Conservation (phyloP, 2,888 invertebrate genomes). For the Eupithecia pulchellata region DNA sequence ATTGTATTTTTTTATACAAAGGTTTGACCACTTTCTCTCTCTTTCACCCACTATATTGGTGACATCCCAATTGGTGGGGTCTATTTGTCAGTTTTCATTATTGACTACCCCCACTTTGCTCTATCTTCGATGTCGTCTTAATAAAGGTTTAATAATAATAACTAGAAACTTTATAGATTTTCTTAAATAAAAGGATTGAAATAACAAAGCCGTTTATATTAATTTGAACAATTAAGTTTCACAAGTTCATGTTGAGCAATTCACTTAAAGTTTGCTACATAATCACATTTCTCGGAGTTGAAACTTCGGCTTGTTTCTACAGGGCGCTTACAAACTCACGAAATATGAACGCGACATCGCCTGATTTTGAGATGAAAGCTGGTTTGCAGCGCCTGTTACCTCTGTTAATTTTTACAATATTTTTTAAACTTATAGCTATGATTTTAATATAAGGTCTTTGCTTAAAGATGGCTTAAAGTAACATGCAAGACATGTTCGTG, state of each 20-base stretch:
- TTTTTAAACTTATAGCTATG: too few relatives aligned
- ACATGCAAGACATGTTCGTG: too few relatives aligned
- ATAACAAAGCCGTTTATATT: slow-evolving; percentile 66
- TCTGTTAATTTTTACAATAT: background rate
- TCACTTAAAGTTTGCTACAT: slow-evolving; percentile 76
- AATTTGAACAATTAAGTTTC: slow-evolving; percentile 74
- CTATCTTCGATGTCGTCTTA: too few relatives aligned
- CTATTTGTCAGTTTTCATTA: too few relatives aligned
- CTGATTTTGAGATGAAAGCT: slow-evolving; percentile 25
- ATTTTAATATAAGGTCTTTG: too few relatives aligned
- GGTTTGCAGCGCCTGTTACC: slow-evolving; percentile 34
- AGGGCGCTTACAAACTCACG: slow-evolving; percentile 50
- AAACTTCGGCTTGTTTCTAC: slow-evolving; percentile 61
- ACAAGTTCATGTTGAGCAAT: slow-evolving; percentile 76
- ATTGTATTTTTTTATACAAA: too few relatives aligned
- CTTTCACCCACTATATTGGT: too few relatives aligned
- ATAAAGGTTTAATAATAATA: too few relatives aligned
- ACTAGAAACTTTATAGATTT: background rate
- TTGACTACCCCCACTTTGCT: too few relatives aligned
- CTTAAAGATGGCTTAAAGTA: too few relatives aligned
- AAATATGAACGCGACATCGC: slow-evolving; percentile 56
- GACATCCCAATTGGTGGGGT: too few relatives aligned
- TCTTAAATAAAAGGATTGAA: background rate
- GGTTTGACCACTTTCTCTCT: too few relatives aligned
- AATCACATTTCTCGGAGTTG: slow-evolving; percentile 73